phyloP scores from a whole-genome alignment of 2,797 vertebrate species.

The Sebastes taczanowskii region DNA sequence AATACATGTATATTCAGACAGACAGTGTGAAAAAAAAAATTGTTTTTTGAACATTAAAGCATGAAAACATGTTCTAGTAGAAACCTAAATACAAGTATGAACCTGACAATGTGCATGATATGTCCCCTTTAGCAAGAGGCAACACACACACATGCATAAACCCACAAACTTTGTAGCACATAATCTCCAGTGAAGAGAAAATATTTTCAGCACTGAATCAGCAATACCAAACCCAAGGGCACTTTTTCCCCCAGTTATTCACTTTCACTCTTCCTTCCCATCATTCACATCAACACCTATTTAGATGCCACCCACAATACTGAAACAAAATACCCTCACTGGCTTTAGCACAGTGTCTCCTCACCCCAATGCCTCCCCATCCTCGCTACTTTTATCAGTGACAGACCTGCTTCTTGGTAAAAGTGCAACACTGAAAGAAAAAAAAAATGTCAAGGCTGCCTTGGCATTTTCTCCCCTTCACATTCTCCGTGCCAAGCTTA shows the following conservation, averaged over 20 bases:
- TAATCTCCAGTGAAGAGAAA: background rate
- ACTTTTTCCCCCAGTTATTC: background rate
- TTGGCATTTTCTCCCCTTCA: constrained; percentile 61
- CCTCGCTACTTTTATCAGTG: constrained; percentile 50
- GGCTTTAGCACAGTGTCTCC: constrained; percentile 20
- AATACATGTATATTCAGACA: background rate
- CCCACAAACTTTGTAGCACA: background rate
- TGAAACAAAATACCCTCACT: constrained; percentile 35
- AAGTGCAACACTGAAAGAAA: constrained; percentile 33
- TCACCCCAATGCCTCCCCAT: constrained; percentile 21
- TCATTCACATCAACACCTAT: constrained; percentile 36
- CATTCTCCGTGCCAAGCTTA: constrained; percentile 54
- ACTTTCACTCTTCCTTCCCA: constrained; percentile 15
- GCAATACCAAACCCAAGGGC: background rate
- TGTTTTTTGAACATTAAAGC: background rate
- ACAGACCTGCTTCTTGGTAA: constrained; percentile 56
- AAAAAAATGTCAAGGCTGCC: constrained; percentile 40
- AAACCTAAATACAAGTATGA: background rate
- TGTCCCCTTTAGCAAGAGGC: background rate
- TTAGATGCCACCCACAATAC: constrained; percentile 20
- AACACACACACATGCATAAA: background rate
- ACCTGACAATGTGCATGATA: background rate
- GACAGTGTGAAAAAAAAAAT: fast-evolving
- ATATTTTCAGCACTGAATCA: constrained; percentile 10
- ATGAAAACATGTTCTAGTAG: background rate